Percentiles rank a stretch among this genome's conserved stretches.
Evolutionary conservation across 2,797 vertebrate species (phyloP).

Genomic region (Botia almorhae): DNA sequence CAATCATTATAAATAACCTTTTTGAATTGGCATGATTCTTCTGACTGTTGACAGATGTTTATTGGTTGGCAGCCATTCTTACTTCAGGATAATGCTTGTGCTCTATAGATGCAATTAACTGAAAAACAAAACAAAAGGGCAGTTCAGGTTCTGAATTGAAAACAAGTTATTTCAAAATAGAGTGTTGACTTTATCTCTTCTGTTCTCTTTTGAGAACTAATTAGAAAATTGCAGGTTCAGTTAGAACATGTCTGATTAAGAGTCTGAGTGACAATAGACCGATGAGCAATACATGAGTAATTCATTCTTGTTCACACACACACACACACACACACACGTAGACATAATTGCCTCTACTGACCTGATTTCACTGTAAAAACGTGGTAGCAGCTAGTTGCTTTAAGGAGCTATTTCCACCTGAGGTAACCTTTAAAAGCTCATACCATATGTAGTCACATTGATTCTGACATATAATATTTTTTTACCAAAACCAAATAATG

Average conservation of each 20-base stretch:
- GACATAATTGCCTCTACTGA: background rate
- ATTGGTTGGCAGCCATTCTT: slow-evolving; percentile 10
- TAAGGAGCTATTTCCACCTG: background rate
- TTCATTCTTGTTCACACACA: slow-evolving; percentile 8
- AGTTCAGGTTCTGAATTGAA: slow-evolving; percentile 16
- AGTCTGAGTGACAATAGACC: background rate
- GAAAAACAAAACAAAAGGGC: slow-evolving; percentile 20
- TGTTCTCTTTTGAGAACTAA: slow-evolving; percentile 25
- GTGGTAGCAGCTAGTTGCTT: background rate
- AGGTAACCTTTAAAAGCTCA: background rate
- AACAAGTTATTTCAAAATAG: slow-evolving; percentile 34
- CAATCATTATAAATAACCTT: background rate
- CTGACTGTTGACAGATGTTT: background rate
- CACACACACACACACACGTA: slow-evolving; percentile 37
- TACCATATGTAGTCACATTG: too few species aligned
- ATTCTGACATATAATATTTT: background rate
- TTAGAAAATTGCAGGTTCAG: slow-evolving; percentile 39
- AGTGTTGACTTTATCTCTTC: slow-evolving; percentile 6
- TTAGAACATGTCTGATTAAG: slow-evolving; percentile 41
- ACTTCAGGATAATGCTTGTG: slow-evolving; percentile 15
- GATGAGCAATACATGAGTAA: slow-evolving; percentile 13
- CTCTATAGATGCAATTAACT: slow-evolving; percentile 33
- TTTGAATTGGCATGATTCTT: background rate
- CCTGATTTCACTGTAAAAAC: background rate
- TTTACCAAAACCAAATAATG: background rate